A percentile compares a stretch with the other conserved stretches of the same genome.
Conservation (phyloP, 2,797 vertebrate genomes). For the Siniperca undulata region DNA sequence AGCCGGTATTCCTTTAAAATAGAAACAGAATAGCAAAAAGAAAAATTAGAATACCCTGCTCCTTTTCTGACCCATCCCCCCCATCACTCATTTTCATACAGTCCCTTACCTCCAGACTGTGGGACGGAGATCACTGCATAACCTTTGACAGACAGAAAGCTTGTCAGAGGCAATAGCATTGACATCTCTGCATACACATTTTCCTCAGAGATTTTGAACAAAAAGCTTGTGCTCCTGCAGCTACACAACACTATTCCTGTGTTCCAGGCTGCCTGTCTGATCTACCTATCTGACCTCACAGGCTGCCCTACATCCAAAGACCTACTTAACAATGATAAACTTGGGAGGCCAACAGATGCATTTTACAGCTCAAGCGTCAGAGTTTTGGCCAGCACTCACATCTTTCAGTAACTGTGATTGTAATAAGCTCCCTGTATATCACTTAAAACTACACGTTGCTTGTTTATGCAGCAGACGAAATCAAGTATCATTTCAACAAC, state of each 20-base stretch:
- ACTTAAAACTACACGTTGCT: no score
- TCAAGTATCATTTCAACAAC: neutral
- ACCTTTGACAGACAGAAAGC: neutral
- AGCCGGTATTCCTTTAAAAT: no score
- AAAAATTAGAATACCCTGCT: neutral
- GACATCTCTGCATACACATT: neutral
- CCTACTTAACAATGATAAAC: slow-evolving; percentile 47
- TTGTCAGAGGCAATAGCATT: no score
- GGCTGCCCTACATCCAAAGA: slow-evolving; percentile 56
- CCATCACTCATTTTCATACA: neutral
- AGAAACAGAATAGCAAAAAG: neutral
- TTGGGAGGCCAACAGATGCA: slow-evolving; percentile 17
- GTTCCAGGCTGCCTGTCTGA: slow-evolving; percentile 11
- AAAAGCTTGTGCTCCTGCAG: neutral
- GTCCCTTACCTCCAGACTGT: neutral
- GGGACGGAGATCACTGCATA: neutral
- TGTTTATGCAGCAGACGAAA: neutral
- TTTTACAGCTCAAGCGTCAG: neutral
- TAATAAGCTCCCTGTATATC: neutral
- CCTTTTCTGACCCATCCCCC: neutral
- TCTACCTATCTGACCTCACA: slow-evolving; percentile 56
- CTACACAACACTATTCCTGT: slow-evolving; percentile 8
- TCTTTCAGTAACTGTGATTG: no score
- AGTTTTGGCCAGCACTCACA: neutral
- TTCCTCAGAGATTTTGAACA: neutral